phyloP scores from a whole-genome alignment of 2,888 invertebrate genomes.

The Troides aeacus region DNA sequence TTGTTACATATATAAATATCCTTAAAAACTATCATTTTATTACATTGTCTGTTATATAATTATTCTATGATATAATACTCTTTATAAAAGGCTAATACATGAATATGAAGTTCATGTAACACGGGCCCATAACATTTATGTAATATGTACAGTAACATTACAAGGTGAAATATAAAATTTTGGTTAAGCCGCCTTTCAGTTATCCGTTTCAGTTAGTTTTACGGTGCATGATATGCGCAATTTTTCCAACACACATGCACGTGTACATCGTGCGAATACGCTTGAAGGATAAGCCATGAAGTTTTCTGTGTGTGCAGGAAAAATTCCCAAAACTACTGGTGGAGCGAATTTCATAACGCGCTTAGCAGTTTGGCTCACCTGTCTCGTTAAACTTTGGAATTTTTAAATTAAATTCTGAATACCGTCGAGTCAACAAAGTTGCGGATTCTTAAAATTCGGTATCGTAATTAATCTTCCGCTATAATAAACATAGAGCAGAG shows the following conservation, averaged over 20 bases:
- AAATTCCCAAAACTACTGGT: slow-evolving; percentile 72
- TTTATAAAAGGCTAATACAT: too few relatives aligned
- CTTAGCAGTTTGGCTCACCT: slow-evolving; percentile 76
- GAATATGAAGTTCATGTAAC: background rate
- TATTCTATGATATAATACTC: too few relatives aligned
- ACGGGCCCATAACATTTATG: background rate
- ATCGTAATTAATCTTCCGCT: slow-evolving; percentile 73
- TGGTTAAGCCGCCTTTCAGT: slow-evolving; percentile 8
- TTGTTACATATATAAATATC: too few relatives aligned
- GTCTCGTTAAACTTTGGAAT: slow-evolving; percentile 78
- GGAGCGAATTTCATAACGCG: slow-evolving; percentile 76
- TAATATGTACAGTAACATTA: background rate
- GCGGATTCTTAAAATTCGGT: slow-evolving; percentile 73
- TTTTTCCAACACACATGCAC: slow-evolving; percentile 38
- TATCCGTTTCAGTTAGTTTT: slow-evolving; percentile 21
- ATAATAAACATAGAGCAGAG: slow-evolving; percentile 65
- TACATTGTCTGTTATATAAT: too few relatives aligned
- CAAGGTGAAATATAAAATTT: slow-evolving; percentile 10
- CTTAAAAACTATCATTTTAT: too few relatives aligned
- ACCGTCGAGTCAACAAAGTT: slow-evolving; percentile 69
- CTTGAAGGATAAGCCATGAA: slow-evolving; percentile 68
- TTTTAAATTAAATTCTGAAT: slow-evolving; percentile 79
- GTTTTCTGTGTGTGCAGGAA: slow-evolving; percentile 61
- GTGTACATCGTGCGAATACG: slow-evolving; percentile 49
- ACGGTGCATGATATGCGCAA: slow-evolving; percentile 36